Evolutionary conservation across 1,140 invertebrate genomes (phyloP), one percentile per base, ranked within the genome.

Genomic region (Eupeodes corollae): DNA sequence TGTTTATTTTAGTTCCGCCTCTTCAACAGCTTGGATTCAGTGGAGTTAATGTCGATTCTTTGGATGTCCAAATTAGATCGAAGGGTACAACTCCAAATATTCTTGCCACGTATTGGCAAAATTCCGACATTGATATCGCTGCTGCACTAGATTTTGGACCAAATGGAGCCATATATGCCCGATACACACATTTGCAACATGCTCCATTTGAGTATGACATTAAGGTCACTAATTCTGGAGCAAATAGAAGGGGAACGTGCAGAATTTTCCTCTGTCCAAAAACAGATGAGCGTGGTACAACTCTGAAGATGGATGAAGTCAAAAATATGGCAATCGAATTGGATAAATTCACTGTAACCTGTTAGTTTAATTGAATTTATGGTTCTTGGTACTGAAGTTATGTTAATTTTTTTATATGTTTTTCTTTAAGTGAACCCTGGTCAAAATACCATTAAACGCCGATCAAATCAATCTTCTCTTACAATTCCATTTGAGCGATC

Each of bases 141-240:
- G 68, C 75, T 13, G 79, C 79, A 6, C 56, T 81, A 5, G 79
- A 80, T 58, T 80, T 74, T 68, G 48, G 69, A 60, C 59, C 68
- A 55, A 46, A 76, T 41, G 76, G 18, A 52, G 77, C 38, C 63
- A 77, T 46, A 69, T 73, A 74, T 50, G 75, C 75, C 5, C 68
- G 76, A 5, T 77, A 80, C 55, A 79, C 75, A 0, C 81, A 84
- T 58, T 63, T 84, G 34, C 78, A 83, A 59, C 77, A 83, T 52
- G 71, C 74, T 10, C 73, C 73, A 1, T 84, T 79, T 61, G 64
- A 64, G 26, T 83, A 82, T 53, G 70, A 56, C 3, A 72, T 73
- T 46, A 66, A 65, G 21, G 70, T 72, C 14, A 68, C 62, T 18
- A 76, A 76, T 52, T 55, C 52, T 13, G 44, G 42, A 2, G 19